phyloP scores from a whole-genome alignment of 2,888 invertebrate species.

The Napeogenes inachia region DNA sequence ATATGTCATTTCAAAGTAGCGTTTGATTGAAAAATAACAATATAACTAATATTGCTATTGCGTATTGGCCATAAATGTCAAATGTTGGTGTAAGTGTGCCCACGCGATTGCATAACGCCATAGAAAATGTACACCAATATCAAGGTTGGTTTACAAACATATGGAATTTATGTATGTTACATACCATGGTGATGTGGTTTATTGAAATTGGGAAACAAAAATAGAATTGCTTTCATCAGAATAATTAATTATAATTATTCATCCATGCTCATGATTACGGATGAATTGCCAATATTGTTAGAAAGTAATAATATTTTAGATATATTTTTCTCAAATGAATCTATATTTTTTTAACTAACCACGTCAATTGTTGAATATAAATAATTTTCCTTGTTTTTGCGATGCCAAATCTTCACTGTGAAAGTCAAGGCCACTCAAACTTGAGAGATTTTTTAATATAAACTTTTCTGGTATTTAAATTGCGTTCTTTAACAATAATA shows the following conservation, averaged over 20 bases:
- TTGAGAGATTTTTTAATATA: not conserved
- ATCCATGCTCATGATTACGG: no score
- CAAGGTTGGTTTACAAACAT: conserved; percentile 19
- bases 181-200: conserved; percentile 1
- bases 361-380: not conserved
- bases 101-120: conserved; percentile 18
- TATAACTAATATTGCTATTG: not conserved
- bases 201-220: not conserved
- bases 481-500: no score
- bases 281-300: no score
- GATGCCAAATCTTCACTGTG: not conserved
- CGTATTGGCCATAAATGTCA: conserved; percentile 17
- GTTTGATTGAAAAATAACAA: conserved; percentile 4
- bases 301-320: not conserved
- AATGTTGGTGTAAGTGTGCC: conserved; percentile 17
- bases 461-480: no score
- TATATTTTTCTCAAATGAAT: not conserved
- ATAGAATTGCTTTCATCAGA: not conserved
- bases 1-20: not conserved
- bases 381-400: not conserved
- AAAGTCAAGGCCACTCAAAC: not conserved
- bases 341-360: not conserved
- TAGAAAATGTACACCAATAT: conserved; percentile 17
- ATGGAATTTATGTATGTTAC: conserved; percentile 11
- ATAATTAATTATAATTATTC: not conserved